Evolutionary conservation across 2,888 invertebrate species (phyloP).

Genomic region (Tubulanus polymorphus): DNA sequence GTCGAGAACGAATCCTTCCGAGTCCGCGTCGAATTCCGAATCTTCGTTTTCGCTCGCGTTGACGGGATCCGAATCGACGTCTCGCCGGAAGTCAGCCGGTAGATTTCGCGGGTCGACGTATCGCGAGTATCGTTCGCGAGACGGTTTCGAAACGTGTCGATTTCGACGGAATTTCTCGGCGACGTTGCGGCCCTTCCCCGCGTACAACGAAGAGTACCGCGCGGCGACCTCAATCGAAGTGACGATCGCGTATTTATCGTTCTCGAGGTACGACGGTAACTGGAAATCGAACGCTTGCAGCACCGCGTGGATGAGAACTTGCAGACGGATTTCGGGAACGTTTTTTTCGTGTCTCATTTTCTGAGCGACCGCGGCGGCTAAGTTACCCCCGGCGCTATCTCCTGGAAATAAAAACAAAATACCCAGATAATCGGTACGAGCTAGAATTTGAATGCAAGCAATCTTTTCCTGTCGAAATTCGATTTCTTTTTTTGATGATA

Average conservation of each 20-base stretch:
- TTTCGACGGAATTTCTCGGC: no score
- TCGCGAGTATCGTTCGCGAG: neutral
- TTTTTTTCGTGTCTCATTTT: slow-evolving; percentile 1
- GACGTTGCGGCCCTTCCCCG: no score
- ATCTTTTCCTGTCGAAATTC: no score
- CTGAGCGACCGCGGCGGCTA: slow-evolving; percentile 20
- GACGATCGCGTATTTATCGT: neutral
- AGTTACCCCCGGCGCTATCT: slow-evolving; percentile 24
- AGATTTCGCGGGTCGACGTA: neutral
- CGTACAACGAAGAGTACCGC: no score
- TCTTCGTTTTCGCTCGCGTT: neutral
- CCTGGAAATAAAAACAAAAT: no score
- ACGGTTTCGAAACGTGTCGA: neutral
- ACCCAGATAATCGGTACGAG: no score
- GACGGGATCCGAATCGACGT: neutral
- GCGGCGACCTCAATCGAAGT: no score
- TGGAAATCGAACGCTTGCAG: slow-evolving; percentile 38
- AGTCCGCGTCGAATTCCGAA: no score
- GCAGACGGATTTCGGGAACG: slow-evolving; percentile 15
- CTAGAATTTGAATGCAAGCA: no score
- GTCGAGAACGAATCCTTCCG: neutral
- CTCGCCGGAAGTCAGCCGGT: neutral
- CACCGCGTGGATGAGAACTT: slow-evolving; percentile 44
- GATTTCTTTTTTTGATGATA: no score
- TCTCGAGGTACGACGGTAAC: slow-evolving; percentile 21